These are phyloP conservation scores for Papilio dardanus DNA, from an alignment of 1,140 invertebrate genomes.

Conservation along the genomic window DNA sequence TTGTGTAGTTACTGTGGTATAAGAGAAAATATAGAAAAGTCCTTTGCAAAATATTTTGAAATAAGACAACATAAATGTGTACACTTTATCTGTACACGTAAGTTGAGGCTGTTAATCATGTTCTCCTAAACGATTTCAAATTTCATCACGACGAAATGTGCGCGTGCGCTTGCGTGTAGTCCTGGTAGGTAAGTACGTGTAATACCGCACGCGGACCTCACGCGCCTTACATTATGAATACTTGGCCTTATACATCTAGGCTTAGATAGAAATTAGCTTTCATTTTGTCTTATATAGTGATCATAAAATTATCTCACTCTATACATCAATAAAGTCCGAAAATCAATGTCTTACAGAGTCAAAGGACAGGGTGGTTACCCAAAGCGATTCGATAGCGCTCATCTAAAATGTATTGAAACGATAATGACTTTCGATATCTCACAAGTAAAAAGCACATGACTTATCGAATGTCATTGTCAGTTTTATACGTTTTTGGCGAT, in stretches of 20 bases:
- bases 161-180: constrained; percentile 13
- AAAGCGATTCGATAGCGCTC: too few species aligned
- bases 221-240: not conserved
- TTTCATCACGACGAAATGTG: constrained; percentile 19
- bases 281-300: not conserved
- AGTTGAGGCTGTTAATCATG: not conserved
- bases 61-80: not conserved
- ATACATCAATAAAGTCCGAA: not conserved
- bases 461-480: too few species aligned
- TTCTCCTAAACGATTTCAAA: constrained; percentile 6
- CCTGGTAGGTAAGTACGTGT: constrained; percentile 20
- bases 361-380: too few species aligned
- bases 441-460: too few species aligned
- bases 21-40: too few species aligned
- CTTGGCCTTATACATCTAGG: not conserved
- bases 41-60: not conserved
- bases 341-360: too few species aligned
- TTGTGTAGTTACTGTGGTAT: too few species aligned
- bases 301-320: not conserved
- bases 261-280: not conserved
- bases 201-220: constrained; percentile 21
- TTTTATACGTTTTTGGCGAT: too few species aligned
- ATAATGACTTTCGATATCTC: too few species aligned
- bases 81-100: not conserved
- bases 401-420: too few species aligned